These are phyloP conservation scores for Oryzias melastigma DNA, from an alignment of 2,113 vertebrate genomes.

Conservation along the genomic window DNA sequence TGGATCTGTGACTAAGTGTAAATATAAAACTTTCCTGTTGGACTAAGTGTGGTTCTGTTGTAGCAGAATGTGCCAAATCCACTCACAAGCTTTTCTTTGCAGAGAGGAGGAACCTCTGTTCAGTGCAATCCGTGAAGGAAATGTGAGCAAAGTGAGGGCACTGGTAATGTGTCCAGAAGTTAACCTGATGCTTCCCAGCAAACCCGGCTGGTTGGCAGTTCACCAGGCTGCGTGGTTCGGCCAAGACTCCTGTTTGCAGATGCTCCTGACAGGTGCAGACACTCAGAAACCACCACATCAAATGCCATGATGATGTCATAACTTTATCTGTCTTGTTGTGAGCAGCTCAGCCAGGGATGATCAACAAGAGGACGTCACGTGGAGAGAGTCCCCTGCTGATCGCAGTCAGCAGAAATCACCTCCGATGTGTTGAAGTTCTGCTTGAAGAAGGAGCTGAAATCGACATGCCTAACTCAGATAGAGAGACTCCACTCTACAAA, in stretches of 20 bases:
- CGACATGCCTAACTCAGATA: constrained; percentile 81
- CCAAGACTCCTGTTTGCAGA: constrained; percentile 79
- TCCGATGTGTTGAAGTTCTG: constrained; percentile 77
- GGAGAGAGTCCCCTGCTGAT: constrained; percentile 86
- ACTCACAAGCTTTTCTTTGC: not conserved
- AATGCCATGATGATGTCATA: not conserved
- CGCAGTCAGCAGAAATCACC: constrained; percentile 73
- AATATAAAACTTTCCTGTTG: too few relatives aligned
- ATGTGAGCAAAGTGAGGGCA: constrained; percentile 65
- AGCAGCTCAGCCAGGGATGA: constrained; percentile 80
- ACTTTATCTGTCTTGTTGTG: not conserved
- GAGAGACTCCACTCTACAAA: constrained; percentile 91
- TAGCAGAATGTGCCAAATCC: not conserved
- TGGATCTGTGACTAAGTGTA: too few relatives aligned
- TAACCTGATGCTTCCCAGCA: constrained; percentile 80
- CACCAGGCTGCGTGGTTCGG: constrained; percentile 89
- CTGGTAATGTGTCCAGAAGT: constrained; percentile 73
- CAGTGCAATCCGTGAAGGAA: constrained; percentile 62
- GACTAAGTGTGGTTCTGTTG: too few relatives aligned
- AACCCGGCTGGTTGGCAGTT: constrained; percentile 86
- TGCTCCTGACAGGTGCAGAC: constrained; percentile 82
- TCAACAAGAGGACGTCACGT: constrained; percentile 83
- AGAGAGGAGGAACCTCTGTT: constrained; percentile 72
- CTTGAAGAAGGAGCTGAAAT: constrained; percentile 85
- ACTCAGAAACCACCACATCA: not conserved